These are phyloP conservation scores for Sardina pilchardus DNA, from an alignment of 2,113 vertebrate species.

Conservation along the genomic window DNA sequence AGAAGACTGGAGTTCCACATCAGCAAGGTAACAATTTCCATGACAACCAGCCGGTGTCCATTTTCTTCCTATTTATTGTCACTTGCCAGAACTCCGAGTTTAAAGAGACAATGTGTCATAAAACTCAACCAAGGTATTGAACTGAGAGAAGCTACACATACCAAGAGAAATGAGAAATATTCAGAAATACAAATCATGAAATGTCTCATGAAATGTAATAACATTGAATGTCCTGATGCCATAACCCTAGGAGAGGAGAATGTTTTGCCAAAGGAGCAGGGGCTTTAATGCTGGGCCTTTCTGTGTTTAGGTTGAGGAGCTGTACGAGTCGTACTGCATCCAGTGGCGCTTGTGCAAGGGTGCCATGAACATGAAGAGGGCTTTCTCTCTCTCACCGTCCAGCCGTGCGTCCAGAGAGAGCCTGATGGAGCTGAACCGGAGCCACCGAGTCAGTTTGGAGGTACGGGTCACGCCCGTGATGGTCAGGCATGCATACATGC, in stretches of 20 bases:
- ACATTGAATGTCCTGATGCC: background rate
- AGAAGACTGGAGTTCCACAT: slow-evolving; percentile 93
- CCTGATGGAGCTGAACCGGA: slow-evolving; percentile 86
- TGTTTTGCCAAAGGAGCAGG: background rate
- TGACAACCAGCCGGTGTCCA: background rate
- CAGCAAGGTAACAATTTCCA: slow-evolving; percentile 81
- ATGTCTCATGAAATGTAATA: background rate
- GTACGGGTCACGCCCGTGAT: slow-evolving; percentile 61
- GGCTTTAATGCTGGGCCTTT: background rate
- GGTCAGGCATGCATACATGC: background rate
- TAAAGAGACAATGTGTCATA: background rate
- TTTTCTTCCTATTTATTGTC: background rate
- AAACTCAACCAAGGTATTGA: background rate
- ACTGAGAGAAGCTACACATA: background rate
- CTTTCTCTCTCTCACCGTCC: slow-evolving; percentile 82
- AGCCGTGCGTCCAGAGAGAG: slow-evolving; percentile 88
- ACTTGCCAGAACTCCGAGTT: background rate
- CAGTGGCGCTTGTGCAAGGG: slow-evolving; percentile 90
- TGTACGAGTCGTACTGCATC: slow-evolving; percentile 91
- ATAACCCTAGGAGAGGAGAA: background rate
- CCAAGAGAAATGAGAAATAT: background rate
- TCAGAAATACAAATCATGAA: background rate
- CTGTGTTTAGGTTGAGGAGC: slow-evolving; percentile 84
- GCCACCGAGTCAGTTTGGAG: slow-evolving; percentile 87
- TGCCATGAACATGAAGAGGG: slow-evolving; percentile 89